A percentile compares a stretch with the other conserved stretches of the same genome.
Evolutionary conservation across 2,888 invertebrate species (phyloP).

Genomic region (Rotaria sp.): DNA sequence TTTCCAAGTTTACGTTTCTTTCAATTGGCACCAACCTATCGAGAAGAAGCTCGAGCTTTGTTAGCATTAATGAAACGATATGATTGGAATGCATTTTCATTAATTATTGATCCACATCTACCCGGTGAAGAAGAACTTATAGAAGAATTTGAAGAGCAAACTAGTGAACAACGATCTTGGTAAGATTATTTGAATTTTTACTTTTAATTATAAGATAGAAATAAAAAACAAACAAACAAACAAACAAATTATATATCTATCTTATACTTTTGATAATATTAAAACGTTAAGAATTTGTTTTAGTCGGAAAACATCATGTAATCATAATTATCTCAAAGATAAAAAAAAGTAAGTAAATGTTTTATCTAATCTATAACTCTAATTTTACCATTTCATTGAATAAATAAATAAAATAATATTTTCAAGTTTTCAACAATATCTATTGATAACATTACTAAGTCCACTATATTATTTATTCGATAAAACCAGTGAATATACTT

Average conservation of each 20-base stretch:
- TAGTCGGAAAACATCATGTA: neutral
- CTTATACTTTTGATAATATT: neutral
- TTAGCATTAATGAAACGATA: constrained; percentile 37
- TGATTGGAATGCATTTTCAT: constrained; percentile 36
- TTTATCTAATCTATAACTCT: too few species aligned
- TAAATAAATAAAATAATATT: too few species aligned
- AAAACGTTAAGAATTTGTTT: neutral
- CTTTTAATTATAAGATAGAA: too few species aligned
- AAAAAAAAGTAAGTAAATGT: neutral
- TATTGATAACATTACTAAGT: too few species aligned
- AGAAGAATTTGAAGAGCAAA: neutral
- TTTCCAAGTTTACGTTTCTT: constrained; percentile 11
- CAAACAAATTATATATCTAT: too few species aligned
- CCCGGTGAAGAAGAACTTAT: neutral
- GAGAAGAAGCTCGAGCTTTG: constrained; percentile 35
- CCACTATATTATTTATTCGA: too few species aligned
- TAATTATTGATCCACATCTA: neutral
- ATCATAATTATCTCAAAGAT: neutral
- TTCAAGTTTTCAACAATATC: too few species aligned
- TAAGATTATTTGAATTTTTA: neutral
- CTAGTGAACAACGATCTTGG: neutral
- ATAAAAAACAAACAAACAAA: too few species aligned
- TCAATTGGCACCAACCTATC: constrained; percentile 39
- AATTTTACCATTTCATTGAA: too few species aligned
- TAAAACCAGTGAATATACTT: too few species aligned